Base-by-base conservation (phyloP, 53 echinoderm and acorn worm genomes). In the Astropecten irregularis region DNA sequence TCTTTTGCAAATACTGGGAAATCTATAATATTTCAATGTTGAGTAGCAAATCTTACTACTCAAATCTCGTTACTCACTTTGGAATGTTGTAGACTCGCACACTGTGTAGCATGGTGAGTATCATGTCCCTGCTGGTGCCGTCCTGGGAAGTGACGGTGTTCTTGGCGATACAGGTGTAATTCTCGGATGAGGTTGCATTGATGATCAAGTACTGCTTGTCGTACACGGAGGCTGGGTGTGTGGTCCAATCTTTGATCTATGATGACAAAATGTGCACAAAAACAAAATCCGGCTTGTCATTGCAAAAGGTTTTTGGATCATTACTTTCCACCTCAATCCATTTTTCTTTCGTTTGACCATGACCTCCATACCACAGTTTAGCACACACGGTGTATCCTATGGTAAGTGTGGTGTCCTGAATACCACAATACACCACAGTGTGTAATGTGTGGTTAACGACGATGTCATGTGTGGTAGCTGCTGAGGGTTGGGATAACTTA, bases 121-220 rank as follows among this genome's bases (percentile, higher is more conserved):
- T 3, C 11, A 28, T 25, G 15, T 9, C 11, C 30, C 6, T 9
- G 19, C 1, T 4, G 8, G 1, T 10, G 62, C 34, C 79, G 33
- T 79, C 62, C 48, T 25, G 27, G 6, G 3, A 11, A 8, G 37
- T 56, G 47, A 89, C 62, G 1, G 1, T 34, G 42, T 91, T 91
- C 22, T 35, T 52, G 40, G 50, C 88, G 2, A 72, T 11, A 36
- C 91, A 91, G 30, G 91, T 52, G 73, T 91, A 91, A 2, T 84
- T 84, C 2, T 77, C 82, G 1, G 88, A 76, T 33, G 56, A 25
- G 27, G 91, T 88, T 2, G 86, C 91, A 21, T 91, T 91, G 36
- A 91, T 42, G 16, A 28, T 8, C 14, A 69, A 69, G 54, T 11
- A 69, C 29, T 77, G 26, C 46, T 88, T 58, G 10, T 40, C 30